phyloP scores from a whole-genome alignment of 2,888 invertebrate genomes.

The Meghimatium bilineatum region DNA sequence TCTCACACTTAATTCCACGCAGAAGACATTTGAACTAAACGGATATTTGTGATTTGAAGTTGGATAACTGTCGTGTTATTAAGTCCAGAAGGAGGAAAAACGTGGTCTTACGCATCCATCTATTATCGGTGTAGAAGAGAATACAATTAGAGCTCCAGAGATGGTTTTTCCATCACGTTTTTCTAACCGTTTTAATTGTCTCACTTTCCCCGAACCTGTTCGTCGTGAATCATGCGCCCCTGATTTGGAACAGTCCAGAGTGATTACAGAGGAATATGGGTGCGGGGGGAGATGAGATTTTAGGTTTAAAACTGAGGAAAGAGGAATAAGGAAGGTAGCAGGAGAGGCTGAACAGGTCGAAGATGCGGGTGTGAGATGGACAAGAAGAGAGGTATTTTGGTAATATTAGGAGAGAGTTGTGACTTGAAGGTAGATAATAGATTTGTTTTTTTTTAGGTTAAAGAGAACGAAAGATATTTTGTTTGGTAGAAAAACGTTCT shows the following conservation, averaged over 20 bases:
- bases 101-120: neutral
- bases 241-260: neutral
- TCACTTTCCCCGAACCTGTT: slow-evolving; percentile 6
- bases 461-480: no score
- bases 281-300: neutral
- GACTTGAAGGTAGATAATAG: neutral
- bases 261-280: neutral
- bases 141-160: neutral
- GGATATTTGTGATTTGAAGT: neutral
- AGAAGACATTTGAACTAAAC: neutral
- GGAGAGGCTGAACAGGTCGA: neutral
- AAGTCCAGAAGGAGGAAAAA: neutral
- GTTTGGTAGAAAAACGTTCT: no score
- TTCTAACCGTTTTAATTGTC: slow-evolving; percentile 14
- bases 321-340: neutral
- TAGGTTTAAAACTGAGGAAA: neutral
- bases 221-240: slow-evolving; percentile 8
- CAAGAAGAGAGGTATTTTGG: neutral
- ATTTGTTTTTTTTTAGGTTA: no score
- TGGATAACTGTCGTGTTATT: neutral
- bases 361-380: neutral
- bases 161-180: slow-evolving; percentile 29
- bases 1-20: neutral
- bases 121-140: neutral
- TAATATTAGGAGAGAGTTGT: neutral